Evolutionary conservation across 2,797 vertebrate genomes (phyloP).

Genomic region (Cossypha dichroa): DNA sequence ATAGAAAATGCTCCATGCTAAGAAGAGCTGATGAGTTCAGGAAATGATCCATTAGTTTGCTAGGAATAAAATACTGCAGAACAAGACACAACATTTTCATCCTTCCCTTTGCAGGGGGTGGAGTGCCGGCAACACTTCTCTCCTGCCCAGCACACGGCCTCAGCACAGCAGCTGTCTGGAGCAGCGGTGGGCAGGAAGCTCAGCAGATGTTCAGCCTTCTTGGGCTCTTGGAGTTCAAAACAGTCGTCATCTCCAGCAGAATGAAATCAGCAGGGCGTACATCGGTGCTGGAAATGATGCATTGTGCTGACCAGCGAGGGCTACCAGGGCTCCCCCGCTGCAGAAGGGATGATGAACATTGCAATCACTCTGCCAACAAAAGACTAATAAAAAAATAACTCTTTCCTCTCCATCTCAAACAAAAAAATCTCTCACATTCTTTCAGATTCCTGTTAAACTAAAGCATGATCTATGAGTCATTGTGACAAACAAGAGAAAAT

Average conservation of each 20-base stretch:
- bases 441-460: slow-evolving; percentile 6
- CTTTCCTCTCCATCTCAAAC: not conserved
- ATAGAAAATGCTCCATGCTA: not conserved
- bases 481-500: not conserved
- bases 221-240: not conserved
- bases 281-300: not conserved
- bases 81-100: not conserved
- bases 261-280: not conserved
- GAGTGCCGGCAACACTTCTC: rapidly evolving
- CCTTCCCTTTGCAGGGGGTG: not conserved
- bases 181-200: not conserved
- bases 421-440: not conserved
- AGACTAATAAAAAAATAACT: not conserved
- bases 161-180: not conserved
- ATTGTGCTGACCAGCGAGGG: not conserved
- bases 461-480: not conserved
- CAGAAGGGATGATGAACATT: not conserved
- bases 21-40: not conserved
- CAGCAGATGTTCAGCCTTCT: not conserved
- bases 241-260: not conserved
- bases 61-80: not conserved
- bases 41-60: not conserved
- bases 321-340: not conserved
- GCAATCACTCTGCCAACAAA: not conserved
- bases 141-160: not conserved